These are phyloP conservation scores for Micromys minutus DNA, from an alignment of 2,113 vertebrate species.

Conservation along the genomic window DNA sequence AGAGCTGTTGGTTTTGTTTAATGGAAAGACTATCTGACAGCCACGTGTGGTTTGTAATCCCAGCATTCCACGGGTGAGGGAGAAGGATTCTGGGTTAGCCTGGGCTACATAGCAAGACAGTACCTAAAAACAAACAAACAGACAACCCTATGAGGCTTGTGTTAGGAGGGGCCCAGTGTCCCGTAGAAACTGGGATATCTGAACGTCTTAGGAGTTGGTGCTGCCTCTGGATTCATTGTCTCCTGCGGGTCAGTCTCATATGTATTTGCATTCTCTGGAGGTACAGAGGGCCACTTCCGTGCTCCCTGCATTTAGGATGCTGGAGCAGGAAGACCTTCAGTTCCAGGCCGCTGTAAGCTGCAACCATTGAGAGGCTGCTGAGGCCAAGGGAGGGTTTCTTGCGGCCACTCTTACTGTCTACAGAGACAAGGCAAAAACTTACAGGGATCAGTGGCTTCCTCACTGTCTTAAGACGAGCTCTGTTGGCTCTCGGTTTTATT, in stretches of 20 bases:
- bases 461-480: not conserved
- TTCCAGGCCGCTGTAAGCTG: not conserved
- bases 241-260: not conserved
- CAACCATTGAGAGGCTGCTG: not conserved
- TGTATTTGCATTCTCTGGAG: not conserved
- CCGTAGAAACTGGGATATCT: rapidly evolving
- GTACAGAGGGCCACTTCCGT: too few species aligned
- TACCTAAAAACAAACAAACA: not conserved
- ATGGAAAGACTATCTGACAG: not conserved
- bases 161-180: too few species aligned
- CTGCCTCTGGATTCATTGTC: not conserved
- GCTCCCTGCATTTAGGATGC: not conserved
- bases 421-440: not conserved
- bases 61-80: not conserved
- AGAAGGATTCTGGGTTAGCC: not conserved
- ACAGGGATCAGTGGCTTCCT: not conserved
- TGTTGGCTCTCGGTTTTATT: not conserved
- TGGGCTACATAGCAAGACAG: not conserved
- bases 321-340: not conserved
- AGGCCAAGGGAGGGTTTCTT: not conserved
- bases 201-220: not conserved
- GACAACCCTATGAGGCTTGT: not conserved
- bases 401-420: not conserved
- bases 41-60: not conserved
- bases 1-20: not conserved